Conservation (phyloP, 2,113 vertebrate genomes). For the Scalopus aquaticus region DNA sequence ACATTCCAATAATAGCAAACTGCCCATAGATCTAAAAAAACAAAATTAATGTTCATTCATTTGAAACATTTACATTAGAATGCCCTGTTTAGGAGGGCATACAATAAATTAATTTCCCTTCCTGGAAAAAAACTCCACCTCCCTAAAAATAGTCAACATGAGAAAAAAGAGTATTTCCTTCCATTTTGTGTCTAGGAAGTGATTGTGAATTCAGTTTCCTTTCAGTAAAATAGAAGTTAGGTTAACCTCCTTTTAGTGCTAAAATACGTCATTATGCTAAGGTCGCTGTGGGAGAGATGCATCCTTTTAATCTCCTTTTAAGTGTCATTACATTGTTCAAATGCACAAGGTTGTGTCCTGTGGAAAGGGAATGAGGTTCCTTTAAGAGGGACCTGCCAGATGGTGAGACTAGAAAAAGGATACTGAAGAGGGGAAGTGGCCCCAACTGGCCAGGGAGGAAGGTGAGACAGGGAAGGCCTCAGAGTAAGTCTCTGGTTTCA, state of each 20-base stretch:
- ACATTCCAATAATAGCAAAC: background rate
- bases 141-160: background rate
- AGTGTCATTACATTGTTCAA: background rate
- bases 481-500: background rate
- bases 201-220: slow-evolving; percentile 10
- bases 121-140: background rate
- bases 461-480: background rate
- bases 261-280: background rate
- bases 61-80: background rate
- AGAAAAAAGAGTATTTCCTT: background rate
- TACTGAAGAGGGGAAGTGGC: background rate
- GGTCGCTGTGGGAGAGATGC: background rate
- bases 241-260: background rate
- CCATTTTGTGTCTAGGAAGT: background rate
- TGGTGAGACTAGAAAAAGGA: background rate
- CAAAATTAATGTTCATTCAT: background rate
- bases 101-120: background rate
- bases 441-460: background rate
- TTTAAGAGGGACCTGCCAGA: background rate
- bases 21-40: background rate
- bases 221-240: slow-evolving; percentile 10
- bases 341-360: background rate
- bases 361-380: slow-evolving; percentile 7
- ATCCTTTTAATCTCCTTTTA: background rate
- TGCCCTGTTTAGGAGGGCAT: background rate